Conservation (phyloP, 2,113 vertebrate species). For the Bettongia penicillata region DNA sequence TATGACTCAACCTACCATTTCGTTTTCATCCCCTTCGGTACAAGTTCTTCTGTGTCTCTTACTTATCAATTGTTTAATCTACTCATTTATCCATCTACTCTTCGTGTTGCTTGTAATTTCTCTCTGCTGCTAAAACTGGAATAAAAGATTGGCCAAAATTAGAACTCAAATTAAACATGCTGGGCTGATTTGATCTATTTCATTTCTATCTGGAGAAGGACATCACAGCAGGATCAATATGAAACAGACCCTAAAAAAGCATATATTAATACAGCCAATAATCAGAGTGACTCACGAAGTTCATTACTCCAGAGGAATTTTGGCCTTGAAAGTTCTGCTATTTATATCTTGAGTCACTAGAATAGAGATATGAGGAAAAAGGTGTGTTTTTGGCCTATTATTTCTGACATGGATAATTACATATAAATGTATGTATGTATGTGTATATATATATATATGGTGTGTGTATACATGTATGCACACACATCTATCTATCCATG, state of each 20-base stretch:
- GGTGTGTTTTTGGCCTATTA: neutral
- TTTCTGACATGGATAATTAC: constrained; percentile 19
- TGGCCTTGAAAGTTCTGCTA: constrained; percentile 3
- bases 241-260: constrained; percentile 59
- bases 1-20: neutral
- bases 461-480: neutral
- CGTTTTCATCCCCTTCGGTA: neutral
- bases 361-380: constrained; percentile 7
- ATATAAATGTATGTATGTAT: neutral
- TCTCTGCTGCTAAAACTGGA: constrained; percentile 16
- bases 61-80: neutral
- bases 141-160: constrained; percentile 51
- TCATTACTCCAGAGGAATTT: neutral
- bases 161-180: constrained; percentile 19
- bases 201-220: constrained; percentile 42
- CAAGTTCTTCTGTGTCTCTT: neutral
- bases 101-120: neutral
- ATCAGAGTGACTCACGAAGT: constrained; percentile 48
- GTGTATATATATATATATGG: neutral
- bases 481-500: too few species aligned
- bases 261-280: constrained; percentile 46
- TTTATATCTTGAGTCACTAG: neutral
- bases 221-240: constrained; percentile 8
- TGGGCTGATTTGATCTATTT: constrained; percentile 57
- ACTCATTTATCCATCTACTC: neutral